A percentile compares a stretch with the other conserved stretches of the same genome.
These are phyloP conservation scores for Drosophila mimetica DNA, from an alignment of 2,888 invertebrate species.

Conservation along the genomic window DNA sequence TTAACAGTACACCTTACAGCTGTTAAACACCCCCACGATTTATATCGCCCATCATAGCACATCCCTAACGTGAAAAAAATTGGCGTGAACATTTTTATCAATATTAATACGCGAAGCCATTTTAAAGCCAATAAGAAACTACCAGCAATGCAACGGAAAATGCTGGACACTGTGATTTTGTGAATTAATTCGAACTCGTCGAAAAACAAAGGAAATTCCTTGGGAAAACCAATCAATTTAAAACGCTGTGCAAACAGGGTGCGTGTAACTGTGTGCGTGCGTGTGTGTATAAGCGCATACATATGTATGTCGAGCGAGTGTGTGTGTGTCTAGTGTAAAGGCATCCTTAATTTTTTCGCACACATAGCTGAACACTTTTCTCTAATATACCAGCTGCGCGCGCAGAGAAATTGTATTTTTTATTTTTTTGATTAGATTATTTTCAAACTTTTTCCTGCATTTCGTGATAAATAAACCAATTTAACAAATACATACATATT, in stretches of 20 bases:
- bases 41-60: not conserved
- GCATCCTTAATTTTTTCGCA: too few species aligned
- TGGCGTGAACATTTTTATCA: too few species aligned
- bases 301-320: constrained; percentile 45
- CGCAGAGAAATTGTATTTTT: not conserved
- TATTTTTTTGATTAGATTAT: not conserved
- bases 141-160: constrained; percentile 69
- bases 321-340: constrained; percentile 49
- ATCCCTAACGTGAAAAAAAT: constrained; percentile 13
- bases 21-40: not conserved
- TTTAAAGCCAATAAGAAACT: constrained; percentile 31
- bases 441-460: not conserved
- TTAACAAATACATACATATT: too few species aligned
- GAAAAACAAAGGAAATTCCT: constrained; percentile 51
- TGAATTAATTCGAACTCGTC: constrained; percentile 54
- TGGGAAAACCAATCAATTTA: constrained; percentile 39
- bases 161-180: constrained; percentile 71
- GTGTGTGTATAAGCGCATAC: constrained; percentile 34
- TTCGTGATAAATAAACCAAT: too few species aligned
- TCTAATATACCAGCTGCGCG: constrained; percentile 66
- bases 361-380: constrained; percentile 68
- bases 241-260: constrained; percentile 72
- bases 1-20: not conserved
- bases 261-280: constrained; percentile 52
- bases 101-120: constrained; percentile 9